A percentile compares a stretch with the other conserved stretches of the same genome.
Conservation (phyloP, 1,140 invertebrate species). For the Onthophagus taurus region DNA sequence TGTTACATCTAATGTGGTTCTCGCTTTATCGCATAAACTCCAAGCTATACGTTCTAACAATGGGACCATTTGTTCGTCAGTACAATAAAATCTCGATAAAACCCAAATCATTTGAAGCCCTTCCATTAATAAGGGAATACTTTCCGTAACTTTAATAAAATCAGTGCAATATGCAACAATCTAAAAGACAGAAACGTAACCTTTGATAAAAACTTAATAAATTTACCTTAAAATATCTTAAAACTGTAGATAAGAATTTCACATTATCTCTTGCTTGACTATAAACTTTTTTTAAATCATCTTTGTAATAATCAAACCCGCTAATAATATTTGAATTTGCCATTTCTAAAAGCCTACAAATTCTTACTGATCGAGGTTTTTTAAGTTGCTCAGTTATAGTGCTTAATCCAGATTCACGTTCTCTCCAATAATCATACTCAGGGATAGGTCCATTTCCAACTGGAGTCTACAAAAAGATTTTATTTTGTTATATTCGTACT, state of each 20-base stretch:
- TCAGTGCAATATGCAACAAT: constrained; percentile 39
- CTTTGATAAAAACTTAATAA: background rate
- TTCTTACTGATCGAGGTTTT: constrained; percentile 52
- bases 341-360: constrained; percentile 43
- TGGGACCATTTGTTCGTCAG: constrained; percentile 64
- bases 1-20: constrained; percentile 57
- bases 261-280: constrained; percentile 76
- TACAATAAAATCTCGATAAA: constrained; percentile 62
- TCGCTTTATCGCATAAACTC: constrained; percentile 66
- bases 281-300: constrained; percentile 57
- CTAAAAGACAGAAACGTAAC: constrained; percentile 12
- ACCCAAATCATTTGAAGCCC: constrained; percentile 77
- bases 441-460: constrained; percentile 65
- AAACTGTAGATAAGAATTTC: constrained; percentile 70
- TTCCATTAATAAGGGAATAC: constrained; percentile 67
- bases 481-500: background rate
- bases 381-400: constrained; percentile 73
- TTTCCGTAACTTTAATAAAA: constrained; percentile 60
- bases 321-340: constrained; percentile 40
- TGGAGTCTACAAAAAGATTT: constrained; percentile 32
- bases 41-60: constrained; percentile 72
- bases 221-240: constrained; percentile 65
- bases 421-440: constrained; percentile 76
- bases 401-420: constrained; percentile 63
- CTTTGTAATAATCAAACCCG: constrained; percentile 44